A percentile compares a stretch with the other conserved stretches of the same genome.
These are phyloP conservation scores for Antechinus stuartii DNA, from an alignment of 2,113 vertebrate species.

Conservation along the genomic window DNA sequence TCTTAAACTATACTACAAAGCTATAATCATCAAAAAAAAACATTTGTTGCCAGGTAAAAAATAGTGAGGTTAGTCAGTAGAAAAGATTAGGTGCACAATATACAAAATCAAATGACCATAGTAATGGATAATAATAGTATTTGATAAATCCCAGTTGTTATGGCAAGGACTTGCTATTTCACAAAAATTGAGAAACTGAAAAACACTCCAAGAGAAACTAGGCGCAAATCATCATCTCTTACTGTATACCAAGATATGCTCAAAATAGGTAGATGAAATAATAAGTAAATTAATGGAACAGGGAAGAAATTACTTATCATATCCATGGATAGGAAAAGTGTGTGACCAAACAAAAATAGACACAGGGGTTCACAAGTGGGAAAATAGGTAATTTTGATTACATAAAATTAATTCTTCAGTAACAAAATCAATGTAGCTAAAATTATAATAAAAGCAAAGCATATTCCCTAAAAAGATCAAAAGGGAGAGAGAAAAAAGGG, in stretches of 20 bases:
- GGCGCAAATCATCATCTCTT: not conserved
- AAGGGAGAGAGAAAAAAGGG: not conserved
- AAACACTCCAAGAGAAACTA: not conserved
- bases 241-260: not conserved
- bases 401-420: not conserved
- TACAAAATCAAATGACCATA: not conserved
- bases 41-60: not conserved
- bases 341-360: not conserved
- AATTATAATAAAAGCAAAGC: not conserved
- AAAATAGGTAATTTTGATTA: not conserved
- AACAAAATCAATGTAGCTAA: not conserved
- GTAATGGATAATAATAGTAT: not conserved
- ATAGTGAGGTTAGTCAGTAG: not conserved
- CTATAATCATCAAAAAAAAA: not conserved
- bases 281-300: not conserved
- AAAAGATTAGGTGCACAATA: not conserved
- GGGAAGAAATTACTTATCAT: not conserved
- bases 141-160: not conserved
- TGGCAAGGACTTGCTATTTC: not conserved
- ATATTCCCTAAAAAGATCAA: not conserved
- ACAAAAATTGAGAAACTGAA: not conserved
- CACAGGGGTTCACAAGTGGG: not conserved
- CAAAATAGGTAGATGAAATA: not conserved
- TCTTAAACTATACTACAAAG: not conserved
- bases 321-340: not conserved